These are phyloP conservation scores for Nomada goodeniana DNA, from an alignment of 2,888 invertebrate genomes.

Conservation along the genomic window DNA sequence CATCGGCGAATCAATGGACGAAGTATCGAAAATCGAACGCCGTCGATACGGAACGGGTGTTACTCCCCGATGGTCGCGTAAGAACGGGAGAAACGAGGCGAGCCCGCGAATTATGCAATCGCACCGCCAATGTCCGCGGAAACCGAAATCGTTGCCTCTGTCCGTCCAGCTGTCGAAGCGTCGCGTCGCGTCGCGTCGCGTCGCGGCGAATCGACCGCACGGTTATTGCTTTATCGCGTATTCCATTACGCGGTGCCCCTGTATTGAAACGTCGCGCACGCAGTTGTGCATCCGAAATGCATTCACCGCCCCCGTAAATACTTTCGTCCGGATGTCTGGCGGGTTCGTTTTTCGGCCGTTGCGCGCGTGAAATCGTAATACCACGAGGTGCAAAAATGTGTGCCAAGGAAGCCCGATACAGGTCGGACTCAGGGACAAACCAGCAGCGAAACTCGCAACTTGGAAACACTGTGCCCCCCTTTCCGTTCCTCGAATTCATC, in stretches of 20 bases:
- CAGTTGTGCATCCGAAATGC: slow-evolving; percentile 37
- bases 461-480: slow-evolving; percentile 58
- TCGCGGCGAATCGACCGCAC: slow-evolving; percentile 34
- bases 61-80: not conserved
- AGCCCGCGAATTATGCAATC: slow-evolving; percentile 35
- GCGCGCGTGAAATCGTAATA: not conserved
- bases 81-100: not conserved
- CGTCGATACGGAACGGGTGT: slow-evolving; percentile 10
- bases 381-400: not conserved
- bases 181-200: not conserved
- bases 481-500: not conserved
- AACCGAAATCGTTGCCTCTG: slow-evolving; percentile 7
- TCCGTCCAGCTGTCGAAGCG: not conserved
- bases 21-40: not conserved
- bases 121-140: slow-evolving; percentile 45
- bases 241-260: slow-evolving; percentile 31
- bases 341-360: slow-evolving; percentile 10
- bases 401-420: slow-evolving; percentile 10
- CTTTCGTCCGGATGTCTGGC: slow-evolving; percentile 36
- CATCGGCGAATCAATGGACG: not conserved
- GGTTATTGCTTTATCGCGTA: slow-evolving; percentile 49
- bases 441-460: slow-evolving; percentile 61
- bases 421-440: slow-evolving; percentile 48
- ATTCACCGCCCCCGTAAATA: slow-evolving; percentile 44
- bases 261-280: slow-evolving; percentile 10